These are phyloP conservation scores for Pantherophis alleghaniensis DNA, from an alignment of 2,797 vertebrate genomes.

Conservation along the genomic window DNA sequence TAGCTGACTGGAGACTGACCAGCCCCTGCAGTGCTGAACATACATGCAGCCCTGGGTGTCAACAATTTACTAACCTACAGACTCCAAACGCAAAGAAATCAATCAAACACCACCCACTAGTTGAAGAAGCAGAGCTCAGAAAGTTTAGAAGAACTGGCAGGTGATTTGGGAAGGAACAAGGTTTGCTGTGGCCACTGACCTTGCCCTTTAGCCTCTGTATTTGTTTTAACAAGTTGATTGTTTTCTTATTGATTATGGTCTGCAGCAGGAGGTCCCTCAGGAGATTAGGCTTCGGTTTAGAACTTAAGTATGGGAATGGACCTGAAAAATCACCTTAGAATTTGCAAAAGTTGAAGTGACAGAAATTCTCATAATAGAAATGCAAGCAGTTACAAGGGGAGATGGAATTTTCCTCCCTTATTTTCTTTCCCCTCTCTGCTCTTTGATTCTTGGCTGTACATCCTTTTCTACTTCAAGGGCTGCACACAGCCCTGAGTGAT, in stretches of 20 bases:
- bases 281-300: constrained; percentile 2
- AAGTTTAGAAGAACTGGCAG: constrained; percentile 30
- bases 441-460: neutral
- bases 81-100: constrained; percentile 32
- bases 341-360: neutral
- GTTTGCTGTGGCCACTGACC: neutral
- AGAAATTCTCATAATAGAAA: neutral
- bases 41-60: constrained; percentile 13
- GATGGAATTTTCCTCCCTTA: neutral
- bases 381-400: neutral
- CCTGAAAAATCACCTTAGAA: neutral
- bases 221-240: constrained; percentile 18
- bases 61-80: neutral
- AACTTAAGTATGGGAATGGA: neutral
- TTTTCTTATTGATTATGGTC: constrained; percentile 1
- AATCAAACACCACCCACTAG: rapidly evolving
- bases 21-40: constrained; percentile 24
- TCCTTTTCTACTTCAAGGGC: neutral
- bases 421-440: neutral
- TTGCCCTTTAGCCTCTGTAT: neutral
- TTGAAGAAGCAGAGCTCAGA: constrained; percentile 9
- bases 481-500: neutral
- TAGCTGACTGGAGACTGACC: constrained; percentile 33
- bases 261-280: neutral
- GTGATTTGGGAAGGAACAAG: constrained; percentile 16